phyloP scores from a whole-genome alignment of 1,140 invertebrate species.

The Hypothenemus hampei region DNA sequence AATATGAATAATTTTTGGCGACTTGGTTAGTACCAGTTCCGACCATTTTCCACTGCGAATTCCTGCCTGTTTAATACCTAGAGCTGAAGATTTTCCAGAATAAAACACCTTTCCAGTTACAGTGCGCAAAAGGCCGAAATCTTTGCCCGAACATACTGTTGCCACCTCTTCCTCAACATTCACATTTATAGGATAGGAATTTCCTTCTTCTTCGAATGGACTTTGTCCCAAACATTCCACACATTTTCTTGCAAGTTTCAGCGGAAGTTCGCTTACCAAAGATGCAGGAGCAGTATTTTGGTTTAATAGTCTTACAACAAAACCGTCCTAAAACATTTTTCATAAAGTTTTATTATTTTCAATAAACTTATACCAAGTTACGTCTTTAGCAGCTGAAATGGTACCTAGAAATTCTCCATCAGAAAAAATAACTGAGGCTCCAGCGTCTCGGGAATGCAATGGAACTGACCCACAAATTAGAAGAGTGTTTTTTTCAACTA shows the following conservation, averaged over 20 bases:
- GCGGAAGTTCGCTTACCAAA: constrained; percentile 61
- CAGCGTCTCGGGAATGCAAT: constrained; percentile 58
- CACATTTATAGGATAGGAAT: constrained; percentile 48
- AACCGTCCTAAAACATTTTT: constrained; percentile 61
- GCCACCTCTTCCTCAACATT: constrained; percentile 67
- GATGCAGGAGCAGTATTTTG: constrained; percentile 57
- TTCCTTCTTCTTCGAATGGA: constrained; percentile 61
- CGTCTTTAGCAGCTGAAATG: constrained; percentile 74
- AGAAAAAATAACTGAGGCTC: constrained; percentile 72
- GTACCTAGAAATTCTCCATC: constrained; percentile 80
- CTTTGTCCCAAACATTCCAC: constrained; percentile 71
- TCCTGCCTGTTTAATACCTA: constrained; percentile 65
- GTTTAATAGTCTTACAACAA: constrained; percentile 74
- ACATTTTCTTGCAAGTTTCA: constrained; percentile 75
- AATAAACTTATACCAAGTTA: constrained; percentile 51
- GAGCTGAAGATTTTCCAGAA: constrained; percentile 67
- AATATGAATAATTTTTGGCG: constrained; percentile 70
- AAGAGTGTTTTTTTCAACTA: constrained; percentile 56
- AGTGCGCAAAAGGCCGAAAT: constrained; percentile 77
- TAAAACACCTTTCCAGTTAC: constrained; percentile 74
- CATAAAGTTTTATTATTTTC: not conserved
- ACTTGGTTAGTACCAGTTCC: constrained; percentile 70
- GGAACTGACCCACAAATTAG: constrained; percentile 56
- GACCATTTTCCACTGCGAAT: constrained; percentile 63
- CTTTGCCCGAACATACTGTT: constrained; percentile 68